Evolutionary conservation across 2,797 vertebrate species (phyloP), one percentile per base, ranked within the genome.

Genomic region (Simalia tracyae): DNA sequence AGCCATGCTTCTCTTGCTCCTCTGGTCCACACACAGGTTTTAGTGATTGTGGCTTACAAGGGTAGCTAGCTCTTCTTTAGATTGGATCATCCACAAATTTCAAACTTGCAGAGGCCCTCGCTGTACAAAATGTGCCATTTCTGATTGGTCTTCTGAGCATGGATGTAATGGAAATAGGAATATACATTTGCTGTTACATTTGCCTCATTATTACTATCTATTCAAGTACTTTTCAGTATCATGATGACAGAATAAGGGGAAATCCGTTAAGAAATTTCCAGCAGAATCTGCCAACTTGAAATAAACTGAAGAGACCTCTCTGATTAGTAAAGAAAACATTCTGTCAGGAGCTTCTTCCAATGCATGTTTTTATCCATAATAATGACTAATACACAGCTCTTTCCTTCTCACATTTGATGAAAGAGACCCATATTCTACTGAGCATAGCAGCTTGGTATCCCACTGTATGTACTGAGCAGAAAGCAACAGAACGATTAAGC

Each of bases 181-280:
- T n/a, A 60, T 28, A 57, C n/a, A 28, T 72, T 24, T 87, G 89
- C 61, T 88, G 59, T 84, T 50, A 91, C 72, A 90, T 72, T 89
- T 94, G 54, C 11, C 72, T 89, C 91, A 87, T 89, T 94, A 90
- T 56, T 91, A 14, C 59, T 92, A 57, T 81, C 63, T 93, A 91
- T 50, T 91, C 63, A 89, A 93, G 91, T 89, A 92, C 1, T 56
- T 94, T 91, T 89, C 90, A 92, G 50, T n/a, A 92, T 92, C 81
- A 19, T 93, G 94, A 90, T 95, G 94, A 89, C 92, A 94, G 89
- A 76, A 17, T 90, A 92, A 88, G 91, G 91, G 88, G 22, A 92
- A 92, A 17, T 87, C 1, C 0, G 17, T 89, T 91, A 90, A 85
- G 46, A 66, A 94, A 93, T 94, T 94, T 95, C 64, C 87, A 93